Evolutionary conservation across 2,888 invertebrate species (phyloP).

Genomic region (Disparrhopalites patrizii): DNA sequence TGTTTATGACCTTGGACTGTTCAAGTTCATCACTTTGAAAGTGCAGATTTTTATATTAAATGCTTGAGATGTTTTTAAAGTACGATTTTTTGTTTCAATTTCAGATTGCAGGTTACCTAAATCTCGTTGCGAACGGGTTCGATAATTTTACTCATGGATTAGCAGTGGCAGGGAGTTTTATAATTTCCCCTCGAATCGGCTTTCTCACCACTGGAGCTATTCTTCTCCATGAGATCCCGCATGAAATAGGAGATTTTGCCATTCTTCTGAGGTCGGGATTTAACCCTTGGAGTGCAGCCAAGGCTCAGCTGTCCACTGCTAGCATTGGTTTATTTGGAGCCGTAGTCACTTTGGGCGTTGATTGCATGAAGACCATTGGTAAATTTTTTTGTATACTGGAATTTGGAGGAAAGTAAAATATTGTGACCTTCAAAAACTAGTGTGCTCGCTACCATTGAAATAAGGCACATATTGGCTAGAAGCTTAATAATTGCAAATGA

Average conservation of each 20-base stretch:
- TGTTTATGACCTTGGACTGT: no score
- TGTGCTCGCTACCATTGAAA: no score
- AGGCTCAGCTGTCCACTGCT: slow-evolving; percentile 88
- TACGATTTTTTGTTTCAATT: slow-evolving; percentile 9
- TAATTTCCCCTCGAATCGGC: slow-evolving; percentile 86
- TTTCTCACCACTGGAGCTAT: slow-evolving; percentile 90
- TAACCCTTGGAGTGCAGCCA: slow-evolving; percentile 88
- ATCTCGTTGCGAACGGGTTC: slow-evolving; percentile 91
- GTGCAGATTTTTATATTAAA: not conserved
- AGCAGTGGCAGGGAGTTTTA: slow-evolving; percentile 95
- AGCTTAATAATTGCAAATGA: no score
- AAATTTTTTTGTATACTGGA: no score
- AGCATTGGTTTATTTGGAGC: slow-evolving; percentile 81
- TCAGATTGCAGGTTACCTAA: slow-evolving; percentile 80
- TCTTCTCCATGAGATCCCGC: slow-evolving; percentile 92
- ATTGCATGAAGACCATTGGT: slow-evolving; percentile 48
- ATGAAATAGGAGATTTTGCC: slow-evolving; percentile 98
- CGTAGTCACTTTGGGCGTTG: slow-evolving; percentile 45
- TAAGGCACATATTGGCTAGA: no score
- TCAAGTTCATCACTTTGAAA: slow-evolving; percentile 23
- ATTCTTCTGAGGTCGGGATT: slow-evolving; percentile 90
- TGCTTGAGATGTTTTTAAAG: not conserved
- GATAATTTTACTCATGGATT: slow-evolving; percentile 99
- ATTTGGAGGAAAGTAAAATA: no score
- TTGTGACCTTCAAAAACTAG: no score